These are phyloP conservation scores for Athripsodes cinereus DNA, from an alignment of 2,888 invertebrate genomes.

Conservation along the genomic window DNA sequence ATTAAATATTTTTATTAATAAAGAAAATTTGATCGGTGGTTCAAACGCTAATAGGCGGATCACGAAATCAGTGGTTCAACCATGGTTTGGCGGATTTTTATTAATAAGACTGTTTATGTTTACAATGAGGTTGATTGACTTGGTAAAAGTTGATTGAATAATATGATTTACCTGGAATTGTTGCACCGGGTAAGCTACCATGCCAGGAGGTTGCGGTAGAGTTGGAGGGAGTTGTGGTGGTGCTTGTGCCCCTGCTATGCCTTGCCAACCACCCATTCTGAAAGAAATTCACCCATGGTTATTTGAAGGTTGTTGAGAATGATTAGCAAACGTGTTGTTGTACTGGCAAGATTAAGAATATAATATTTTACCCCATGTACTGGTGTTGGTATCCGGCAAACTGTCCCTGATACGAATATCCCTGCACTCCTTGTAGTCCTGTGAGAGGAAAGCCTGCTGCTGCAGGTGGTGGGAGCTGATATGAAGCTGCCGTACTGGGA, in stretches of 20 bases:
- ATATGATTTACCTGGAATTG: slow-evolving; percentile 88
- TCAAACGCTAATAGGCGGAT: no score
- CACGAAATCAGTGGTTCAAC: no score
- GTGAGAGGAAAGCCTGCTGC: slow-evolving; percentile 73
- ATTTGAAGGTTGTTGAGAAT: no score
- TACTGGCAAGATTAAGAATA: no score
- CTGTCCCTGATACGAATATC: slow-evolving; percentile 74
- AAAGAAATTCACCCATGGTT: no score
- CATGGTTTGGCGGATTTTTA: no score
- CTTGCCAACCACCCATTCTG: slow-evolving; percentile 68
- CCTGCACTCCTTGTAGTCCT: slow-evolving; percentile 86
- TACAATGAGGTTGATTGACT: no score
- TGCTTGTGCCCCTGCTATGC: slow-evolving; percentile 59
- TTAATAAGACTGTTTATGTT: no score
- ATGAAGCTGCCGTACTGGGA: slow-evolving; percentile 58
- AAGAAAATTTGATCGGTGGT: no score
- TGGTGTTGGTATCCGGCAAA: slow-evolving; percentile 72
- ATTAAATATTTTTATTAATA: no score
- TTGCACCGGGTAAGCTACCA: slow-evolving; percentile 87
- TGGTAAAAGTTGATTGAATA: no score
- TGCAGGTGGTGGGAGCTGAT: slow-evolving; percentile 56
- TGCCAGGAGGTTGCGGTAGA: slow-evolving; percentile 68
- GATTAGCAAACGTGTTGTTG: no score
- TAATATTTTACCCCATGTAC: slow-evolving; percentile 74
- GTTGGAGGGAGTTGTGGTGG: slow-evolving; percentile 59